phyloP scores from a whole-genome alignment of 1,140 invertebrate species.

The Eupeodes corollae region DNA sequence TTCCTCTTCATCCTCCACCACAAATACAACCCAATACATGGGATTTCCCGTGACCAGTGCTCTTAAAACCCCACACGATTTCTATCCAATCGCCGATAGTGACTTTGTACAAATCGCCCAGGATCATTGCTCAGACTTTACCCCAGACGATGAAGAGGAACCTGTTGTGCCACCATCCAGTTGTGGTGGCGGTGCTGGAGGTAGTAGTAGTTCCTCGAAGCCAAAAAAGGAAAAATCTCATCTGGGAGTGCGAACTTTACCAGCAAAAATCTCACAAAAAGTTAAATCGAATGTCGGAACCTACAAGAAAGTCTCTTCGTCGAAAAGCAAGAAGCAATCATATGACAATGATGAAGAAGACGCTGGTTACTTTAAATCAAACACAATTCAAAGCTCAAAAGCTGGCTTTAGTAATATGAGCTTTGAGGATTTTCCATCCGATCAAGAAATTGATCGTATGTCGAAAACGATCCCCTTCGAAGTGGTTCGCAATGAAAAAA shows the following conservation, averaged over 20 bases:
- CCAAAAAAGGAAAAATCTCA: slow-evolving; percentile 30
- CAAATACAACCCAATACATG: not conserved
- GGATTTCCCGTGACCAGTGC: not conserved
- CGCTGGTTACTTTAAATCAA: slow-evolving; percentile 23
- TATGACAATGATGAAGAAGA: slow-evolving; percentile 22
- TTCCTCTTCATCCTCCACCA: slow-evolving; percentile 1
- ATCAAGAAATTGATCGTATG: slow-evolving; percentile 41
- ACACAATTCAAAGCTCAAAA: slow-evolving; percentile 35
- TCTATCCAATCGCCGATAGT: slow-evolving; percentile 32
- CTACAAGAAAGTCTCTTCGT: slow-evolving; percentile 22
- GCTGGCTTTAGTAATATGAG: slow-evolving; percentile 67
- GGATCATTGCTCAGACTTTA: slow-evolving; percentile 33
- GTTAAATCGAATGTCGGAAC: slow-evolving; percentile 11
- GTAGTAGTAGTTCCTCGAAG: slow-evolving; percentile 9
- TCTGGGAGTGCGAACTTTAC: slow-evolving; percentile 30
- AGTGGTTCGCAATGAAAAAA: slow-evolving; percentile 44
- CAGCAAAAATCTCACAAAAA: slow-evolving; percentile 31
- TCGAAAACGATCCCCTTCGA: slow-evolving; percentile 48
- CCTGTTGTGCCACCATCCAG: slow-evolving; percentile 21
- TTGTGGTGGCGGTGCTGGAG: not conserved
- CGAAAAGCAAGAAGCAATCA: not conserved
- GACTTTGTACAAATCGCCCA: slow-evolving; percentile 33
- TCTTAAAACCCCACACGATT: slow-evolving; percentile 10
- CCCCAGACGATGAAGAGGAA: slow-evolving; percentile 35
- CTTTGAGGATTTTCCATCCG: slow-evolving; percentile 65